These are phyloP conservation scores for Standfussiana lucernea DNA, from an alignment of 2,888 invertebrate species.

Conservation along the genomic window DNA sequence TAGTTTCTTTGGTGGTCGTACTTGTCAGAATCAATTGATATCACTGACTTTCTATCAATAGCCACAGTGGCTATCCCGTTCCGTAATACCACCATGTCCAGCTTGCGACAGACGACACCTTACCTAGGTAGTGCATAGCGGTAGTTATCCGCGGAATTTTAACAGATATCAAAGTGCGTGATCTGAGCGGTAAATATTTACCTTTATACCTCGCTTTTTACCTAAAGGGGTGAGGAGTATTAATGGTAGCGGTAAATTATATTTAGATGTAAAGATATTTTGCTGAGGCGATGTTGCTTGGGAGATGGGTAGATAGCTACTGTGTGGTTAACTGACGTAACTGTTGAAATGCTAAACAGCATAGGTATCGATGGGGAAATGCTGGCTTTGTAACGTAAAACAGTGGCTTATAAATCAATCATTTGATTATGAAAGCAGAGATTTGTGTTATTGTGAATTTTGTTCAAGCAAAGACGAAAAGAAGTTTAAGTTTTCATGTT, in stretches of 20 bases:
- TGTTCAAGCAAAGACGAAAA: background rate
- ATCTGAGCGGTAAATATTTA: constrained; percentile 54
- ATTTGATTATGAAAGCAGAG: background rate
- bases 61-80: constrained; percentile 43
- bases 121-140: constrained; percentile 52
- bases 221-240: constrained; percentile 27
- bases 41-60: constrained; percentile 43
- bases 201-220: constrained; percentile 31
- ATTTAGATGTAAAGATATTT: constrained; percentile 36
- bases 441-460: background rate
- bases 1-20: no score
- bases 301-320: constrained; percentile 35
- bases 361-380: background rate
- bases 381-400: background rate
- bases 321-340: constrained; percentile 9
- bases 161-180: constrained; percentile 67
- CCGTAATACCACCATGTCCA: constrained; percentile 62
- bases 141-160: constrained; percentile 69
- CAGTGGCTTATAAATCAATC: background rate
- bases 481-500: background rate
- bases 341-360: constrained; percentile 12
- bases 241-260: constrained; percentile 48
- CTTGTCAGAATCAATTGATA: background rate
- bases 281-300: background rate
- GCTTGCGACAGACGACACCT: constrained; percentile 58